Percentiles rank a stretch among this genome's conserved stretches.
phyloP scores from a whole-genome alignment of 2,113 vertebrate genomes.

The Plectropomus leopardus region DNA sequence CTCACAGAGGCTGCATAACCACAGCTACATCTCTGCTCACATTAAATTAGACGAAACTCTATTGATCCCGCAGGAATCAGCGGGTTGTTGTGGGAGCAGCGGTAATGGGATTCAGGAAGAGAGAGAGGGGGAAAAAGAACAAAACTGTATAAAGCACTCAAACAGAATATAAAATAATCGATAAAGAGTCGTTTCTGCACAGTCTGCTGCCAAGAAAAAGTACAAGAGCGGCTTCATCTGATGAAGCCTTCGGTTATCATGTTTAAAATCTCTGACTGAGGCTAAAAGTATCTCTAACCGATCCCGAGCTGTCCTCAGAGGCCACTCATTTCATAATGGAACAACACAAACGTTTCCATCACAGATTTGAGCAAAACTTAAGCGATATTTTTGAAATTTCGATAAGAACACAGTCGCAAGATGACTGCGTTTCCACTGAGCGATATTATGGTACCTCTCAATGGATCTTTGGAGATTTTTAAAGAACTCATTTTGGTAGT shows the following conservation, averaged over 20 bases:
- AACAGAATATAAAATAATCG: slow-evolving; percentile 53
- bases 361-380: no score
- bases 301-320: not conserved
- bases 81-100: slow-evolving; percentile 18
- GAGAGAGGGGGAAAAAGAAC: not conserved
- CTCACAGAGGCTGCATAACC: slow-evolving; percentile 5
- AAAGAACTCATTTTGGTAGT: no score
- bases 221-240: not conserved
- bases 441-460: no score
- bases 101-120: slow-evolving; percentile 39
- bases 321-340: not conserved
- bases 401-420: no score
- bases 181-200: slow-evolving; percentile 28
- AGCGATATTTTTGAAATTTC: no score
- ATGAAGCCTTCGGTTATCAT: not conserved
- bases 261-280: not conserved
- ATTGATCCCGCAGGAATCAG: slow-evolving; percentile 54
- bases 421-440: no score
- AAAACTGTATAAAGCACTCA: slow-evolving; percentile 22
- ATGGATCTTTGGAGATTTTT: no score
- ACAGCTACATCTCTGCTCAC: slow-evolving; percentile 2
- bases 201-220: not conserved
- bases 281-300: not conserved
- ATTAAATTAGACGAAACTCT: slow-evolving; percentile 49
- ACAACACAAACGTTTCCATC: no score